Evolutionary conservation across 2,797 vertebrate genomes (phyloP), one percentile per base, ranked within the genome.

Genomic region (Cyclura pinguis): DNA sequence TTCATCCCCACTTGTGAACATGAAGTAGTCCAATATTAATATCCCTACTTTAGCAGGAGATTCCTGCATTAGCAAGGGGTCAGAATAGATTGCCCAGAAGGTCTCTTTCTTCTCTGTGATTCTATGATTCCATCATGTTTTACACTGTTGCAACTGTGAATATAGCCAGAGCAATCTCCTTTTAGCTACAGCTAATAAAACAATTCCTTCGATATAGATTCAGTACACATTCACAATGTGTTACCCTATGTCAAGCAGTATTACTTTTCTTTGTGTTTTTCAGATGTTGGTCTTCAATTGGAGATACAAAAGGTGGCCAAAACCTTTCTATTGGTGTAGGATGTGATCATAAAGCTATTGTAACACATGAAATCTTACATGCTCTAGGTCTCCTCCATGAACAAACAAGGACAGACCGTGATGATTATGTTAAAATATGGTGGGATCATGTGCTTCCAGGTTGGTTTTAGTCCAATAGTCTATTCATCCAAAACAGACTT

Each of bases 321-420:
- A 96, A 97, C 18, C 91, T 98, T 52, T 98, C 98, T 81, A 94
- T 98, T 91, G 98, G 98, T 4, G 0, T 5, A 0, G 95, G 98
- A 1, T 98, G 98, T 92, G 98, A 98, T 94, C 96, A 97, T 80
- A 98, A 98, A 95, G 98, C 97, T 2, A 97, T 98, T 81, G 97
- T 98, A 4, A 97, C 98, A 90, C 98, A 98, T 2, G 98, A 98
- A 95, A 89, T 99, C 0, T 95, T 98, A 27, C 97, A 98, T 9
- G 98, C 98, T 16, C 91, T 98, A 89, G 98, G 98, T 81, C 98
- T 99, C 93, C 98, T 98, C 92, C 98, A 98, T 0, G 98, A 98
- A 80, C 98, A 98, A 95, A 98, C 98, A 2, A 97, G 98, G 86
- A 97, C 95, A 0, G 98, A 98, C 95, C 95, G 97, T 0, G 97